phyloP scores from a whole-genome alignment of 37 sponge, comb jelly and placozoan species.

The Agelas oroides region DNA sequence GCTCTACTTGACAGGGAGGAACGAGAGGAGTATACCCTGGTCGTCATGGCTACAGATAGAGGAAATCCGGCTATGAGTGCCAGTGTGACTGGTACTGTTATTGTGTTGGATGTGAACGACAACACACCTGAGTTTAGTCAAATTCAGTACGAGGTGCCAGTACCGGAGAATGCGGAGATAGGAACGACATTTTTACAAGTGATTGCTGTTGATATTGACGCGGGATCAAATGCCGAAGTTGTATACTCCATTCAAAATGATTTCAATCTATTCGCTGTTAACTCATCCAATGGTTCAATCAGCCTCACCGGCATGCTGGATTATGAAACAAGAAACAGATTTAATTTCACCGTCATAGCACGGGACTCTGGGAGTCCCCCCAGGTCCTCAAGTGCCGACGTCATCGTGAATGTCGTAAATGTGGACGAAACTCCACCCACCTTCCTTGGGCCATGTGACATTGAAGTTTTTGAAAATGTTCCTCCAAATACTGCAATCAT shows the following conservation, averaged over 20 bases:
- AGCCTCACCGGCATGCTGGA: slow-evolving; percentile 39
- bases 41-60: slow-evolving; percentile 46
- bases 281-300: slow-evolving; percentile 7
- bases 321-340: slow-evolving; percentile 42
- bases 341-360: slow-evolving; percentile 48
- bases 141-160: neutral
- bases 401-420: slow-evolving; percentile 57
- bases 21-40: neutral
- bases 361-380: slow-evolving; percentile 26
- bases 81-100: neutral
- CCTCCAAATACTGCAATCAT: neutral
- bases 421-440: slow-evolving; percentile 64
- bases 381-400: neutral
- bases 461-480: slow-evolving; percentile 4
- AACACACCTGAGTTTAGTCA: slow-evolving; percentile 67
- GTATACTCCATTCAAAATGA: slow-evolving; percentile 22
- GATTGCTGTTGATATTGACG: slow-evolving; percentile 52
- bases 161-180: slow-evolving; percentile 16
- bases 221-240: slow-evolving; percentile 34
- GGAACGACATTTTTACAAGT: neutral
- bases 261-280: slow-evolving; percentile 18
- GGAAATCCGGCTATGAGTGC: slow-evolving; percentile 29
- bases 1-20: slow-evolving; percentile 49
- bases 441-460: slow-evolving; percentile 33
- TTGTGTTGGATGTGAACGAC: slow-evolving; percentile 74